phyloP scores from a whole-genome alignment of 2,113 vertebrate genomes.

The Pogonocichla stellata region DNA sequence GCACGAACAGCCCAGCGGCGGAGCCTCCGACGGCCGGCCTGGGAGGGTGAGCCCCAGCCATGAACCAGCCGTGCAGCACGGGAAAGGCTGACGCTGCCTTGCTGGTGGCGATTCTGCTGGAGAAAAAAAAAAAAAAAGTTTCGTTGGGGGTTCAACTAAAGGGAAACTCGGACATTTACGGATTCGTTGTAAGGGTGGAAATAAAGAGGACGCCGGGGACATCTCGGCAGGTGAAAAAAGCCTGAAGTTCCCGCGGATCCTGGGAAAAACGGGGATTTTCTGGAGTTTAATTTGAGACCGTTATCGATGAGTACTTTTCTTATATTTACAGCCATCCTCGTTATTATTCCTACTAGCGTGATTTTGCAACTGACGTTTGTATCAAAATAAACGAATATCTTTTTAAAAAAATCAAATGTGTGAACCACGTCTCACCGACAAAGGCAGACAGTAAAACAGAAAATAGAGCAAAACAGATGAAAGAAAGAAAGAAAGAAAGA shows the following conservation, averaged over 20 bases:
- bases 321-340: not conserved
- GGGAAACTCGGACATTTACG: not conserved
- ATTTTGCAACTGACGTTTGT: not conserved
- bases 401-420: not conserved
- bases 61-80: not conserved
- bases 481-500: not conserved
- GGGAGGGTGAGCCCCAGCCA: not conserved
- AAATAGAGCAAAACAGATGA: not conserved
- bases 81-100: not conserved
- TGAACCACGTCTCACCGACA: not conserved
- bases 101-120: not conserved
- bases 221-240: not conserved
- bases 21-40: not conserved
- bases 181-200: not conserved
- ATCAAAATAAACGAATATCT: not conserved
- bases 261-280: not conserved
- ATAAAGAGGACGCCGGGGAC: not conserved
- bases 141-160: not conserved
- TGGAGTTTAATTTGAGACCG: not conserved
- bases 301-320: not conserved
- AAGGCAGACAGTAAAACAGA: not conserved
- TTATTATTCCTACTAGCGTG: not conserved
- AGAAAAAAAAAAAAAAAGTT: not conserved
- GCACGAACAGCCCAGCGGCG: rapidly evolving
- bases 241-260: not conserved